phyloP scores from a whole-genome alignment of 2,113 vertebrate species.

The Macaca fascicularis region DNA sequence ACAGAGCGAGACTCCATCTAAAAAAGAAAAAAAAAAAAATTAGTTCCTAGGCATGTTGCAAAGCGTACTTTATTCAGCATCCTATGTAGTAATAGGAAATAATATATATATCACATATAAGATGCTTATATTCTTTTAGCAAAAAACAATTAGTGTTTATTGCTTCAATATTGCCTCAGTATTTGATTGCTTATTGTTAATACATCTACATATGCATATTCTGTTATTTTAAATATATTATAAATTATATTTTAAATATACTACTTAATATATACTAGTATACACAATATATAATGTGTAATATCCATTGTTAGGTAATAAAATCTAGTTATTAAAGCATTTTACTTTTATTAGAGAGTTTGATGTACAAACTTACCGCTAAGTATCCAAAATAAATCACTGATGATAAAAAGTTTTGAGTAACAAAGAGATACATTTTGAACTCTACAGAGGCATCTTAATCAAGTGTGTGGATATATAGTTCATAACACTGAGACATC shows the following conservation, averaged over 20 bases:
- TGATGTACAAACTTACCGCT: neutral
- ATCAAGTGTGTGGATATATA: neutral
- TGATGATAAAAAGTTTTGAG: neutral
- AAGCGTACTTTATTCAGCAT: neutral
- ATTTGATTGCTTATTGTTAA: neutral
- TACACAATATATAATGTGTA: neutral
- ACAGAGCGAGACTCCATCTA: too few species aligned
- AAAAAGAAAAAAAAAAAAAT: too few species aligned
- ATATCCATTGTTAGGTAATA: neutral
- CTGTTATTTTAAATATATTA: neutral
- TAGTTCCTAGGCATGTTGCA: neutral
- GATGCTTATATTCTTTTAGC: neutral
- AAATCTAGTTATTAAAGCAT: neutral
- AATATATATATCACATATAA: neutral
- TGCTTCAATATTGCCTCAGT: neutral
- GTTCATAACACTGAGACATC: neutral
- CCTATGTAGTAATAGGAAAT: neutral
- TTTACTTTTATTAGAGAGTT: constrained; percentile 18
- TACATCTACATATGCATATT: neutral
- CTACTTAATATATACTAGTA: neutral
- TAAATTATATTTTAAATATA: neutral
- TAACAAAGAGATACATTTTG: neutral
- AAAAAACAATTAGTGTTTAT: neutral
- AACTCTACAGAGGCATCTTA: neutral
- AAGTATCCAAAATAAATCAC: neutral